Evolutionary conservation across 2,113 vertebrate genomes (phyloP), one percentile per base, ranked within the genome.

Genomic region (Grammomys dolichurus): DNA sequence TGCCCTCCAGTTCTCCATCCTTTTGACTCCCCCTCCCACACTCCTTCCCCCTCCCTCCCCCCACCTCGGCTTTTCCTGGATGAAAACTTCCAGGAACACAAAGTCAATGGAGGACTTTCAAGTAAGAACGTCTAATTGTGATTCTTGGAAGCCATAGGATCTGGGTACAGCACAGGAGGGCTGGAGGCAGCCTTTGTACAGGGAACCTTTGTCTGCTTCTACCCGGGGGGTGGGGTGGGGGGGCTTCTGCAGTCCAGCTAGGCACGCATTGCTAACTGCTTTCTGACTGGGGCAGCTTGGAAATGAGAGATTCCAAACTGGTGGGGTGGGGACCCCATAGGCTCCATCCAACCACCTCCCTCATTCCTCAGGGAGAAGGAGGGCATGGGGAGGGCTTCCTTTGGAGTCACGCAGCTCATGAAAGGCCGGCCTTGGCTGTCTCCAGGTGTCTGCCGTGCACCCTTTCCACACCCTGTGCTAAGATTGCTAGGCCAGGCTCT

Each of bases 71-170:
- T 63, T 67, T 96, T 91, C 95, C 82, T 95, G 92, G 89, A 94
- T 69, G 10, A 5, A 26, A 9, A 60, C 89, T 97, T 97, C 97
- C 94, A 94, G 89, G 96, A 97, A 97, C 86, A 70, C 67, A 24
- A 46, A 91, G 70, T 20, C 20, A 85, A 67, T 78, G 36, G 93
- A 54, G 28, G 3, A 6, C 58, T 88, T 89, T 89, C 88, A 93
- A 67, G 92, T 82, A 67, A 67, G 67, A 85, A 87, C 36, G 63
- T 86, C 36, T 31, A 80, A 40, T 20, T 90, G 60, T 43, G 88
- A 51, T 95, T 97, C 96, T 87, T 95, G 96, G 97, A 97, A 97
- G 80, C 54, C 24, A 36, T 63, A 13, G 40, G 33, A 48, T 75
- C 90, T 26, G 69, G 48, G 89, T 40, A 6, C 43, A 48, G 84